A percentile compares a stretch with the other conserved stretches of the same genome.
Evolutionary conservation across 2,888 invertebrate genomes (phyloP).

Genomic region (Syrista parreyssii): DNA sequence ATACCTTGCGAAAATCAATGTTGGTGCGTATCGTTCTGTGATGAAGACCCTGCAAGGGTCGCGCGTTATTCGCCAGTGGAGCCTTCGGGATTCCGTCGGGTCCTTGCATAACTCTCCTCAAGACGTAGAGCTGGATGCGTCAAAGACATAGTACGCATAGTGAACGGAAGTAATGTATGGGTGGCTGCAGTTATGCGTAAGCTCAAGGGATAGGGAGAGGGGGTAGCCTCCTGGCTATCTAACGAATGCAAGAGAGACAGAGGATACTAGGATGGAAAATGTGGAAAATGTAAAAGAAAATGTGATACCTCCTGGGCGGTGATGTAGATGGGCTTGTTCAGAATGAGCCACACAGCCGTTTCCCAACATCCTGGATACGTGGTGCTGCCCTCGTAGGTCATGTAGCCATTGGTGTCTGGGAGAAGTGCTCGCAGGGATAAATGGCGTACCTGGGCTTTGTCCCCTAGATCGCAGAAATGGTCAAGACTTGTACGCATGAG

Average conservation of each 20-base stretch:
- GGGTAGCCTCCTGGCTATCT: not conserved
- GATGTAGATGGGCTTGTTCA: constrained; percentile 98
- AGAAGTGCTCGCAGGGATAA: constrained; percentile 87
- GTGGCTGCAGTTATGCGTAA: no score
- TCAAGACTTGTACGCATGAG: no score
- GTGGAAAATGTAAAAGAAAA: constrained; percentile 2
- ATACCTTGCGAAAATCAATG: constrained; percentile 88
- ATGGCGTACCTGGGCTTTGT: constrained; percentile 84
- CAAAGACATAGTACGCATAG: no score
- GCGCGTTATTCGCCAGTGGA: constrained; percentile 92
- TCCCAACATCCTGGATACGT: constrained; percentile 99
- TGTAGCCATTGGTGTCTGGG: constrained; percentile 92
- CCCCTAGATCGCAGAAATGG: constrained; percentile 71
- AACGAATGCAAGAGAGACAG: not conserved
- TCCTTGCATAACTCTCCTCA: constrained; percentile 91
- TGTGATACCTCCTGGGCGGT: constrained; percentile 90
- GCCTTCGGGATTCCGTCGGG: constrained; percentile 87
- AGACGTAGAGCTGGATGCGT: constrained; percentile 80
- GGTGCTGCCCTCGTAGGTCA: constrained; percentile 98
- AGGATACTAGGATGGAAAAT: not conserved
- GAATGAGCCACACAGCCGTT: constrained; percentile 98
- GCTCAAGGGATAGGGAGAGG: not conserved
- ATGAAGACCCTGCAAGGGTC: constrained; percentile 92
- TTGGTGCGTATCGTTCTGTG: constrained; percentile 96
- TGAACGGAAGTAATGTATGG: no score